Base-by-base conservation (phyloP, 2,797 vertebrate genomes). In the Chaetodon trifasciatus region DNA sequence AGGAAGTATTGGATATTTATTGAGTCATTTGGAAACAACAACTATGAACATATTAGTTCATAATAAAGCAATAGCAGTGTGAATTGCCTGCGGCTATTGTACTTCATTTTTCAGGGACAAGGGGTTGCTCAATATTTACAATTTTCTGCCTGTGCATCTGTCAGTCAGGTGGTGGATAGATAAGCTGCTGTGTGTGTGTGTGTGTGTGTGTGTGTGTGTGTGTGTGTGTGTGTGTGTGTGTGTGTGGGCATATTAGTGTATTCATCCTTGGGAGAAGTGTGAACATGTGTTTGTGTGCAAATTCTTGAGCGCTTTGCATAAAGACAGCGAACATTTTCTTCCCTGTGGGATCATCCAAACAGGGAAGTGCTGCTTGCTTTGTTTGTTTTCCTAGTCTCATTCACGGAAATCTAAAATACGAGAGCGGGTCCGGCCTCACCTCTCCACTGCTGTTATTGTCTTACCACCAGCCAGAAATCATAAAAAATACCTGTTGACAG, bases 1-100 rank as follows among this genome's bases (percentile, higher is more conserved):
- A 80, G 89, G 79, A 93, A 91, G 89, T 89, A 92, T 93, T 91
- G 93, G 91, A 91, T 93, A 89, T 95, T 94, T 95, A 95, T 91
- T 88, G 92, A 86, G 91, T 92, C 81, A 87, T 95, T 94, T 91
- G 81, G 82, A 90, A 86, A 82, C 81, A 86, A 91, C 91, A 89
- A 79, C 83, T 82, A 78, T 80, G 91, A 94, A 84, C 92, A 74
- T 90, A 94, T 95, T 91, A 93, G 91, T 92, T 94, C 79, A 89
- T 94, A 92, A 93, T 93, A 89, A 89, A 85, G 81, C 87, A 87
- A 90, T 89, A 86, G 82, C 40, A 19, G 82, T 69, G 76, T 83
- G 86, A 92, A 93, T 91, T 90, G 86, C 76, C 65, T 82, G 39
- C 3, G 21, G 82, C 80, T 79, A 77, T 88, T 91, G 85, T 79